These are phyloP conservation scores for Antheraea mylitta DNA, from an alignment of 1,140 invertebrate species.

Conservation along the genomic window DNA sequence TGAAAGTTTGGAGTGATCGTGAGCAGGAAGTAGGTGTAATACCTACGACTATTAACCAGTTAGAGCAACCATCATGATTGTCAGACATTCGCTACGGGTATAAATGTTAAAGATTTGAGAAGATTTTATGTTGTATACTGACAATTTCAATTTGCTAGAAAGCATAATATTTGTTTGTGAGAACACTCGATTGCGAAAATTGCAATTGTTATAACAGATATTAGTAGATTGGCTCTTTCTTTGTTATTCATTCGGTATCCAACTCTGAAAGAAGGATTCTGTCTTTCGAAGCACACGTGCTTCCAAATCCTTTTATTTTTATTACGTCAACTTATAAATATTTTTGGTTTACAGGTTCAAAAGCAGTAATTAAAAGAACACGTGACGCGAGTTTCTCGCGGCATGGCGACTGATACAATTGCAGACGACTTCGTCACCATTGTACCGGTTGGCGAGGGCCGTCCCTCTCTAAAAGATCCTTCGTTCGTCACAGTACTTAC, in stretches of 20 bases:
- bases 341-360: constrained; percentile 57
- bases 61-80: constrained; percentile 16
- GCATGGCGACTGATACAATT: constrained; percentile 63
- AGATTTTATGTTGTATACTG: neutral
- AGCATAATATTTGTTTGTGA: neutral
- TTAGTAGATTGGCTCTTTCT: neutral
- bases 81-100: neutral
- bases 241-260: no score
- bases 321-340: constrained; percentile 54
- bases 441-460: constrained; percentile 73
- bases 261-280: no score
- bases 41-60: constrained; percentile 18
- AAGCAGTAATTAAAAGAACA: constrained; percentile 47
- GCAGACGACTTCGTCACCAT: constrained; percentile 77
- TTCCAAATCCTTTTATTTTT: constrained; percentile 49
- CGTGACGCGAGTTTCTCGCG: constrained; percentile 52
- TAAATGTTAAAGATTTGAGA: neutral
- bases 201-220: neutral
- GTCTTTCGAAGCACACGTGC: constrained; percentile 16
- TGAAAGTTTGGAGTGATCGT: constrained; percentile 58
- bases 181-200: neutral
- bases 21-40: constrained; percentile 44
- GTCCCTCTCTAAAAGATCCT: constrained; percentile 49
- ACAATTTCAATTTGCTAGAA: neutral
- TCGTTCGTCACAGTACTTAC: constrained; percentile 75